Percentiles rank a stretch among this genome's conserved stretches.
These are phyloP conservation scores for Sicus ferrugineus DNA, from an alignment of 2,888 invertebrate species.

Conservation along the genomic window DNA sequence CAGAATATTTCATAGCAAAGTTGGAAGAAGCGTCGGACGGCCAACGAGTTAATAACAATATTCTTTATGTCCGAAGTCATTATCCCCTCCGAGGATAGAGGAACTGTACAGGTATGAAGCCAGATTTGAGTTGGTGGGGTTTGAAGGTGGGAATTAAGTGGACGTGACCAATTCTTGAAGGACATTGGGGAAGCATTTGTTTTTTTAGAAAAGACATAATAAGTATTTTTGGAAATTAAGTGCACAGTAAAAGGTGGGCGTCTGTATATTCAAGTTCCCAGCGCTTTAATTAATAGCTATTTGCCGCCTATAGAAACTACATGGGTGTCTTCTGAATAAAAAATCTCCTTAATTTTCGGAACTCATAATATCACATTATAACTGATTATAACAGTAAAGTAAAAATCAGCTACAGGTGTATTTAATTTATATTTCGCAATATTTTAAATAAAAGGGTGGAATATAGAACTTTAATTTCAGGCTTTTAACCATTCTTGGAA, in stretches of 20 bases:
- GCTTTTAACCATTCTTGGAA: too few relatives aligned
- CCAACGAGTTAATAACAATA: slow-evolving; percentile 30
- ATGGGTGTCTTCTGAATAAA: neutral
- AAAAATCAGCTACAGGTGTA: too few relatives aligned
- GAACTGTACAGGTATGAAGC: neutral
- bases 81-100: neutral
- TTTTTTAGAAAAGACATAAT: neutral
- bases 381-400: too few relatives aligned
- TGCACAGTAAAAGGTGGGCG: neutral
- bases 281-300: neutral
- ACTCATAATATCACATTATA: too few relatives aligned
- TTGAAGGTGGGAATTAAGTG: neutral
- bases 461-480: too few relatives aligned
- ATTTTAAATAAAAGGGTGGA: too few relatives aligned
- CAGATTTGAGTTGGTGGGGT: neutral
- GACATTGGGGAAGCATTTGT: neutral
- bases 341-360: neutral
- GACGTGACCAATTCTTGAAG: neutral
- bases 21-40: neutral
- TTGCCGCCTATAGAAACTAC: neutral
- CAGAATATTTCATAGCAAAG: neutral
- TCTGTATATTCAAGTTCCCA: neutral
- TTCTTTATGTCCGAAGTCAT: neutral
- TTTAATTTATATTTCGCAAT: too few relatives aligned
- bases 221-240: neutral